Evolutionary conservation across 2,113 vertebrate species (phyloP), one percentile per base, ranked within the genome.

Genomic region (Gavia stellata): DNA sequence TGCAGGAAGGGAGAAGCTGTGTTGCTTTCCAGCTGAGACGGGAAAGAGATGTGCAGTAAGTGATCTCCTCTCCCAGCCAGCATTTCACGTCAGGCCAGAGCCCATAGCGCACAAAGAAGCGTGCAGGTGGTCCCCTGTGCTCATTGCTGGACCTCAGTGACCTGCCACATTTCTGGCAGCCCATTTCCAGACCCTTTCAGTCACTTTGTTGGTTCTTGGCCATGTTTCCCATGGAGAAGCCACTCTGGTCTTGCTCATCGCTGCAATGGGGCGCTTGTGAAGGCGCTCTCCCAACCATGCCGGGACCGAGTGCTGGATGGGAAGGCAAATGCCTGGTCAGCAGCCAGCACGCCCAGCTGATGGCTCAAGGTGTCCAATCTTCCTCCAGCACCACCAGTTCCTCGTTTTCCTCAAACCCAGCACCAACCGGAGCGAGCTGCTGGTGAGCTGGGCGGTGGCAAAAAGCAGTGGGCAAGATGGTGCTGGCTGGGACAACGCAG

Each of bases 301-400:
- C 59, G 38, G 58, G 31, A 28, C 6, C 0, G 0, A 29, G 23
- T 0, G 0, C 36, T 81, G 81, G n/a, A 47, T 42, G 72, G 68
- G 33, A 81, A 81, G 33, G 38, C 0, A 0, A 62, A 52, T 0
- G 0, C 20, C 61, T 26, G 36, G 6, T 55, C 50, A 52, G 85
- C 66, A 82, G 55, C 55, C 65, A 65, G 49, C 42, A 31, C 1
- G 2, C 31, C 38, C 59, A 65, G 71, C 49, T 44, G 70, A 7
- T 24, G 58, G 62, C 75, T 62, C 8, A 1, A 49, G 47, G 47
- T 33, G 24, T 82, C 42, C 3, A 1, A 1, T 23, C 42, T 34
- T 62, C 56, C 36, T 52, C 75, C 86, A 86, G 21, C 47, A 63
- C 26, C 21, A 45, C 29, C 61, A 49, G 42, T 5, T 47, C 36